These are phyloP conservation scores for Bungarus multicinctus DNA, from an alignment of 2,113 vertebrate species.

Conservation along the genomic window DNA sequence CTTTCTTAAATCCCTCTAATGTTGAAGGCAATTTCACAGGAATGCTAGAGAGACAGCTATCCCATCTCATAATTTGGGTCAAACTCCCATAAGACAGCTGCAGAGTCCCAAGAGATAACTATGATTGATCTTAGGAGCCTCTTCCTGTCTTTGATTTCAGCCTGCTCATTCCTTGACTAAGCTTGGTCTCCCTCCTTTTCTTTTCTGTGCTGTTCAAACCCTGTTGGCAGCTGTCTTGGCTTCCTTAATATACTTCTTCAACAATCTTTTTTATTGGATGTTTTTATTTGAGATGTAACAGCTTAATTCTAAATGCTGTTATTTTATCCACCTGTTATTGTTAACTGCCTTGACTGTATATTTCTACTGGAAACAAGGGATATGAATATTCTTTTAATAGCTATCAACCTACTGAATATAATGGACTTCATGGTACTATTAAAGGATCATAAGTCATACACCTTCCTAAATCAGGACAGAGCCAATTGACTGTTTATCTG, in stretches of 20 bases:
- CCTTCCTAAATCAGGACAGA: not conserved
- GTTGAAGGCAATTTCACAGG: not conserved
- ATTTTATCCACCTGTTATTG: not conserved
- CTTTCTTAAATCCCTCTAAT: not conserved
- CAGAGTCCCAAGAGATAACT: not conserved
- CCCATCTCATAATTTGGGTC: not conserved
- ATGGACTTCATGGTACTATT: not conserved
- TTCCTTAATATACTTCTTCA: not conserved
- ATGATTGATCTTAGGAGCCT: not conserved
- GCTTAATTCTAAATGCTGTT: not conserved
- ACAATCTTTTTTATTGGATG: not conserved
- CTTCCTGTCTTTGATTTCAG: not conserved
- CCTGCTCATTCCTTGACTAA: not conserved
- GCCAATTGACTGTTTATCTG: not conserved
- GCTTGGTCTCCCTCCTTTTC: not conserved
- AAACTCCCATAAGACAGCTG: not conserved
- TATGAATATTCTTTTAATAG: not conserved
- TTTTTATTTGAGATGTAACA: not conserved
- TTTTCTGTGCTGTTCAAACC: not conserved
- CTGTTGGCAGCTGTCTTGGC: not conserved
- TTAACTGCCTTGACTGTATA: not conserved
- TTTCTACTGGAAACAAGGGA: not conserved
- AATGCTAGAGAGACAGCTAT: not conserved
- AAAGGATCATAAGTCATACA: not conserved
- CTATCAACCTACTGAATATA: not conserved